These are phyloP conservation scores for Rana temporaria DNA, from an alignment of 2,113 vertebrate species.

Conservation along the genomic window DNA sequence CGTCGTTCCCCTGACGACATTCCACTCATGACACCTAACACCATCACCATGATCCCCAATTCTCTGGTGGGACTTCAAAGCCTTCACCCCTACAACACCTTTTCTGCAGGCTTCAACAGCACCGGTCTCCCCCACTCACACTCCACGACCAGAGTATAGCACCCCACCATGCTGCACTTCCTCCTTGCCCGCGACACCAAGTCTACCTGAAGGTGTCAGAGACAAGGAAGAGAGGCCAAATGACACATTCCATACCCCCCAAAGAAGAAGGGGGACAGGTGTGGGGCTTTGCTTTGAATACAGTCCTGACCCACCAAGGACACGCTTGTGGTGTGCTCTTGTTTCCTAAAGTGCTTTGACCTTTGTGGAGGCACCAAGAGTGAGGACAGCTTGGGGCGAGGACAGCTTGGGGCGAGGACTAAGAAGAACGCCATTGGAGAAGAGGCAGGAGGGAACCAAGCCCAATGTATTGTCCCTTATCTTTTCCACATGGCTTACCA, in stretches of 20 bases:
- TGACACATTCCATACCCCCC: constrained; percentile 54
- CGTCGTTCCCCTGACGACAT: constrained; percentile 97
- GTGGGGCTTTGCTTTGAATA: constrained; percentile 22
- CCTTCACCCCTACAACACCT: constrained; percentile 97
- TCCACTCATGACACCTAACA: constrained; percentile 97
- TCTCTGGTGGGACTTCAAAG: constrained; percentile 97
- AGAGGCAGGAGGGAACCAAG: constrained; percentile 30
- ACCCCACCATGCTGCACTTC: constrained; percentile 61
- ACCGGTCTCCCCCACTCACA: constrained; percentile 97
- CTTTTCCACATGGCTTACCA: neutral
- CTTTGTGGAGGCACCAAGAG: constrained; percentile 32
- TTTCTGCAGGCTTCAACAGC: constrained; percentile 95
- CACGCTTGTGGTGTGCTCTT: constrained; percentile 42
- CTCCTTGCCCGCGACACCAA: constrained; percentile 60
- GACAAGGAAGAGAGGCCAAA: constrained; percentile 33
- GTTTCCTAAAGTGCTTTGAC: constrained; percentile 49
- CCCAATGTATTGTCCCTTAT: constrained; percentile 15
- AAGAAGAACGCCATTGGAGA: neutral
- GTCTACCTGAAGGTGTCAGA: constrained; percentile 55
- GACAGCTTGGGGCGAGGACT: constrained; percentile 21
- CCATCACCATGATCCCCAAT: constrained; percentile 99
- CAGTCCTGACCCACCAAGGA: constrained; percentile 20
- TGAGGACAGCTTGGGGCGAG: constrained; percentile 12
- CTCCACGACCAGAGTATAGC: constrained; percentile 99
- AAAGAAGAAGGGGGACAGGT: constrained; percentile 34